phyloP scores from a whole-genome alignment of 2,888 invertebrate species.

The Deilephila elpenor region DNA sequence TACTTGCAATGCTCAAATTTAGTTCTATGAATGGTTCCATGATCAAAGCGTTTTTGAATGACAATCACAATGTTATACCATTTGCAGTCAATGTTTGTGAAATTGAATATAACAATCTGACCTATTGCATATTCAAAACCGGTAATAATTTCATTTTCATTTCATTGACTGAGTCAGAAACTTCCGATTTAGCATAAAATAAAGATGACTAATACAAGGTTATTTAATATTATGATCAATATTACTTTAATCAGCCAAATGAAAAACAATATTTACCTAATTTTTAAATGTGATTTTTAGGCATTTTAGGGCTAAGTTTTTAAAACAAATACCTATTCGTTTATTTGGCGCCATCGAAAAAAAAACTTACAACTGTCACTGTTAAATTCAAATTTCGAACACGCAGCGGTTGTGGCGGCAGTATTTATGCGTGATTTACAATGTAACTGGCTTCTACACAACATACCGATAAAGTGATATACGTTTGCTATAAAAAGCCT shows the following conservation, averaged over 20 bases:
- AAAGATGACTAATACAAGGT: no score
- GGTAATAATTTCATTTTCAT: no score
- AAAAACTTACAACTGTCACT: conserved; percentile 15
- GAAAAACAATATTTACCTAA: background rate
- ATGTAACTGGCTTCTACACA: conserved; percentile 31
- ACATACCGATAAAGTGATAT: conserved; percentile 32
- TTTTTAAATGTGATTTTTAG: background rate
- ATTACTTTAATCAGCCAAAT: background rate
- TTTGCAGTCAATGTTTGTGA: no score
- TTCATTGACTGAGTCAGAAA: no score
- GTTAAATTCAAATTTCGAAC: conserved; percentile 33
- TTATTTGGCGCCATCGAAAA: background rate
- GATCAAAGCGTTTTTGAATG: no score
- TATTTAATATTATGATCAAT: no score
- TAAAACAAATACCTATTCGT: background rate
- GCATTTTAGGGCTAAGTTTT: background rate
- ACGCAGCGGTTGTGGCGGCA: conserved; percentile 21
- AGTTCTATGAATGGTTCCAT: no score
- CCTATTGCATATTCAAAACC: no score
- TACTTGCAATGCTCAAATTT: no score
- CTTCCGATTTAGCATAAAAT: no score
- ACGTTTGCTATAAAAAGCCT: background rate
- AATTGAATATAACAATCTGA: no score
- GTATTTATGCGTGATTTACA: conserved; percentile 37
- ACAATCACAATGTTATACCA: no score